Evolutionary conservation across 2,113 vertebrate species (phyloP), one percentile per base, ranked within the genome.

Genomic region (Mola mola): DNA sequence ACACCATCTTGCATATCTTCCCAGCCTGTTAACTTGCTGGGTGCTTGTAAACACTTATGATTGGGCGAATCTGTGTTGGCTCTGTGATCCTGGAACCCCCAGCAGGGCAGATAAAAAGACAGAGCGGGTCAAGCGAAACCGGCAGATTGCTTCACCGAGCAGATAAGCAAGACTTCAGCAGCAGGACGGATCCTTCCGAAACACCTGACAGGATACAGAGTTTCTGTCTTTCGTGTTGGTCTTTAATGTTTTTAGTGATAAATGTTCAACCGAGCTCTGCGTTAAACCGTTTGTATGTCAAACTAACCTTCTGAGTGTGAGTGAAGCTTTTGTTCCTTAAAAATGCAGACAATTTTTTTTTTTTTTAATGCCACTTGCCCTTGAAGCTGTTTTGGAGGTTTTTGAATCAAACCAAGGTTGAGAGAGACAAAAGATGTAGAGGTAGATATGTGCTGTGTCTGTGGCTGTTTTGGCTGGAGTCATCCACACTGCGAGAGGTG

Each of bases 381-480:
- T 66, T 60, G 47, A 25, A 52, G 29, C 1, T 33, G 0, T 7
- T 59, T 22, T 29, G 8, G 25, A 36, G 64, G 12, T 26, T 55
- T 57, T 50, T 48, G 29, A 33, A 42, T 53, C 37, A 17, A 40
- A 56, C 29, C 52, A 40, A 76, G 62, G 70, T 13, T 59, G 67
- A 58, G 61, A 55, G 24, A 36, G 8, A 16, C 34, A 9, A 28
- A n/a, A 22, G 38, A 41, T 65, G 64, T 25, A 7, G 51, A 72
- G 51, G 71, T 36, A 22, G 17, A 12, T 10, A n/a, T 43, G 38
- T 72, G 57, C 57, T 71, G 38, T 66, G 75, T 75, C 74, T 72
- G 21, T 8, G 20, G 47, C 46, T 85, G 82, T 85, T 87, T 76
- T 72, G 78, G 6, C 84, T 85, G 38, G 58, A 82, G 47, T 75